Evolutionary conservation across 2,797 vertebrate species (phyloP), one percentile per base, ranked within the genome.

Genomic region (Nannoperca obscura): DNA sequence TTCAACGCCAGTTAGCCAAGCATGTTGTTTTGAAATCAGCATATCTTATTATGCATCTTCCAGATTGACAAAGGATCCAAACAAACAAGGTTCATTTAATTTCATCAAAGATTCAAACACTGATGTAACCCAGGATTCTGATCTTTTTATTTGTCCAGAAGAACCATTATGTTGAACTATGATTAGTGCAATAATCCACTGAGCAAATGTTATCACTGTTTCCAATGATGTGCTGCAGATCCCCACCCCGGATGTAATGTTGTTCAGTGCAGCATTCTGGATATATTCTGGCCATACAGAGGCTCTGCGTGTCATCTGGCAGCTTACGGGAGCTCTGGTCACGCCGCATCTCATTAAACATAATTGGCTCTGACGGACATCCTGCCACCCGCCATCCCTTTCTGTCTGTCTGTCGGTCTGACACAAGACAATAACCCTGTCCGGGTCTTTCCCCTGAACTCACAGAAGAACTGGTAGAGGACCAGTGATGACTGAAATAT

Each of bases 311-410:
- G 80, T 73, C 63, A 63, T 86, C 86, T 88, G 85, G 78, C 84
- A 91, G 83, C 71, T 78, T 80, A 76, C 76, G 19, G 79, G 68
- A 81, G 72, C 80, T 63, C 76, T 75, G 78, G 78, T 83, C 84
- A 74, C 85, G 85, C 89, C 27, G 65, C 80, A 86, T 93, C 80
- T 91, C 86, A 92, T 94, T 91, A 92, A 73, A 74, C 22, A 55
- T 92, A 92, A 93, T 93, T 83, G 86, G 76, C 74, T 92, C 67
- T 81, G 86, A 92, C 64, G 17, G 85, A 89, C 91, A 86, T 79
- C 87, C 88, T 87, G 87, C 74, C 74, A 62, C 78, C 64, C 55
- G 13, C 76, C 82, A 81, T 61, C 74, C 47, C 54, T 60, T 65
- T 68, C 57, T 64, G 44, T 73, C 52, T 72, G 72, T 76, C 65